Evolutionary conservation across 2,888 invertebrate species (phyloP).

Genomic region (Macrophya annulata): DNA sequence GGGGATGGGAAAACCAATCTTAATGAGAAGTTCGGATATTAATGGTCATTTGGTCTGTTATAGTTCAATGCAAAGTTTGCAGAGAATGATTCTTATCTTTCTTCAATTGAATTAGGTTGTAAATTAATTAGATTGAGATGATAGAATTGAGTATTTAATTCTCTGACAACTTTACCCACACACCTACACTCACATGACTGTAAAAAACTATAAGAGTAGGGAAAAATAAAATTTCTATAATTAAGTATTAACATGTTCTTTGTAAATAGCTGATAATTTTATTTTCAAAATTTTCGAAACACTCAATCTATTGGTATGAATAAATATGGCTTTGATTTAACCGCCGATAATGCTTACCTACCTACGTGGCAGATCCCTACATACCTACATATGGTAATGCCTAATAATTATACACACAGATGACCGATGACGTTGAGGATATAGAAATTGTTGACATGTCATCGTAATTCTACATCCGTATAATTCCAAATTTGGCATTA

Average conservation of each 20-base stretch:
- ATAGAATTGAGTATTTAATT: neutral
- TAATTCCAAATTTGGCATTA: conserved; percentile 3
- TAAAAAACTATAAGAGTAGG: neutral
- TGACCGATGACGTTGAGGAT: neutral
- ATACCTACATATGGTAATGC: neutral
- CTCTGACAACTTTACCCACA: neutral
- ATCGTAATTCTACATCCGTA: neutral
- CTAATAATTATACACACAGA: neutral
- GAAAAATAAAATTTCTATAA: neutral
- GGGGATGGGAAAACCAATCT: conserved; percentile 90
- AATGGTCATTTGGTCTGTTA: conserved; percentile 66
- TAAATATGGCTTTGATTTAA: neutral
- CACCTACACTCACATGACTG: neutral
- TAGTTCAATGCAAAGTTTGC: neutral
- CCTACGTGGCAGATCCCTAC: neutral
- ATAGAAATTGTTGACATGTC: conserved; percentile 27
- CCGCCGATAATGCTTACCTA: neutral
- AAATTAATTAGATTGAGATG: neutral
- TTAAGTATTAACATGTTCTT: neutral
- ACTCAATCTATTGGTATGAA: neutral
- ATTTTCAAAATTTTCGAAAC: neutral
- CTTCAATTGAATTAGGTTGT: neutral
- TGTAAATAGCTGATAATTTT: neutral
- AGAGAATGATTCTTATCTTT: neutral
- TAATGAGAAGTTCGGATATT: conserved; percentile 91